Conservation (phyloP, 2,797 vertebrate species). For the Galagoides demidoff region DNA sequence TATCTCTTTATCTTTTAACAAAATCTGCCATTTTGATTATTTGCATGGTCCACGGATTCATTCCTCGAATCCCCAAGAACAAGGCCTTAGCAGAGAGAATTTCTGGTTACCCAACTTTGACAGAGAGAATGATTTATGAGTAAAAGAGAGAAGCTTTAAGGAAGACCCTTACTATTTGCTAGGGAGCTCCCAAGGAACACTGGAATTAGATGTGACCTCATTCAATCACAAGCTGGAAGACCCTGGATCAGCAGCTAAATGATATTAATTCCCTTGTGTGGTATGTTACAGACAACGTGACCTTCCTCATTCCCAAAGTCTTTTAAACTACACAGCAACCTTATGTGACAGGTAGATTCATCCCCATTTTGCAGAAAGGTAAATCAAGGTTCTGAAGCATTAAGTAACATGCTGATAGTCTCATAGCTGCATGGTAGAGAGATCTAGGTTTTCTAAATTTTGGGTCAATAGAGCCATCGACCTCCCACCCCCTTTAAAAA, state of each 20-base stretch:
- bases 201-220: neutral
- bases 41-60: too few relatives aligned
- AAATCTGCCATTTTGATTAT: too few relatives aligned
- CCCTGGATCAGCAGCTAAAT: neutral
- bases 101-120: neutral
- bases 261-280: neutral
- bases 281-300: neutral
- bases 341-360: neutral
- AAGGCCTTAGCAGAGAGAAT: too few relatives aligned
- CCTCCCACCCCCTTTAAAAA: neutral
- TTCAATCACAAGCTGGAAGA: neutral
- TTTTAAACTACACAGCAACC: neutral
- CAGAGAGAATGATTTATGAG: neutral
- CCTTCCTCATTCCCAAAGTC: neutral
- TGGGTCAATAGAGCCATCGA: neutral
- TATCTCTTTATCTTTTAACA: too few relatives aligned
- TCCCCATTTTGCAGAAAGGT: neutral
- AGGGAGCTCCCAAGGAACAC: neutral
- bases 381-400: slow-evolving; percentile 35
- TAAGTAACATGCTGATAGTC: neutral
- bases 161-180: neutral
- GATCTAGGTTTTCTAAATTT: neutral
- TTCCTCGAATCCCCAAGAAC: too few relatives aligned
- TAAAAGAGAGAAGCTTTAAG: slow-evolving; percentile 37
- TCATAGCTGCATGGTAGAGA: neutral